Base-by-base conservation (phyloP, 2,888 invertebrate species). In the Agrypnus murinus region DNA sequence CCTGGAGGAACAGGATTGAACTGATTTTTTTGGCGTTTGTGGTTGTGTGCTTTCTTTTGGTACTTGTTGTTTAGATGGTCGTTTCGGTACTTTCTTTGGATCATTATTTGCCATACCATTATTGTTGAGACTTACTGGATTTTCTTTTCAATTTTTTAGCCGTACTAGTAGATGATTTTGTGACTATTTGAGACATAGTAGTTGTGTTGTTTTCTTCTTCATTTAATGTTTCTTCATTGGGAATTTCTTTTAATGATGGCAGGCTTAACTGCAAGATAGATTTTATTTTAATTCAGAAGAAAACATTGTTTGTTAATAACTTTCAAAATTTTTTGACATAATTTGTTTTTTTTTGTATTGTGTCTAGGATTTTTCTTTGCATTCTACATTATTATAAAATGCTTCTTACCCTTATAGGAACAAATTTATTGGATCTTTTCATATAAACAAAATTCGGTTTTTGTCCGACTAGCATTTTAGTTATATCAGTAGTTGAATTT, bases 391-490 rank as follows among this genome's bases (percentile, higher is more conserved):
- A n/a, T n/a, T n/a, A n/a, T n/a, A n/a, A n/a, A n/a, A n/a, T n/a
- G n/a, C n/a, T n/a, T n/a, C 53, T 60, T 58, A 65, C 63, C 25
- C 66, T 73, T 7, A 66, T 53, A 3, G 71, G 72, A 36, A 73
- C 59, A n/a, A 79, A 53, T 65, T 77, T 78, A 63, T 71, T 77
- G 8, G 78, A 75, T 14, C 75, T 76, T 63, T 75, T 80, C 75
- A 81, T 69, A 12, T 75, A 64, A 36, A 76, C 76, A 71, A 81
- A 79, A 72, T 81, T 78, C 0, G 81, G 77, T 63, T 78, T 81
- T 72, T 81, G 78, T 1, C 82, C 82, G n/a, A 80, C 77, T n/a
- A 83, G 63, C 53, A 80, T 69, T 71, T 80, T 81, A 1, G 82
- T 78, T 25, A 83, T 77, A 25, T 78, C 76, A 9, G 78, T 75